phyloP scores from a whole-genome alignment of 2,888 invertebrate genomes.

The Ethmia dodecea region DNA sequence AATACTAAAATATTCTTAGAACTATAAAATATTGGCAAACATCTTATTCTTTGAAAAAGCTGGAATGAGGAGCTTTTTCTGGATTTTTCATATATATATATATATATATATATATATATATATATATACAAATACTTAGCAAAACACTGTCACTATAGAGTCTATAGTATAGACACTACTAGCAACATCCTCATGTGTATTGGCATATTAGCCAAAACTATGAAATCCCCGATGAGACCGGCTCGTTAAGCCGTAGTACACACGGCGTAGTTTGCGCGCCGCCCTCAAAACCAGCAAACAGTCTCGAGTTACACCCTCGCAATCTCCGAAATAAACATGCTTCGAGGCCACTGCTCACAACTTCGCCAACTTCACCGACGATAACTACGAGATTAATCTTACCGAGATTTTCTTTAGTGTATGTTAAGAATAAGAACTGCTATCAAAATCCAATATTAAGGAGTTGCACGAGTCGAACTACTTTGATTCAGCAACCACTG shows the following conservation, averaged over 20 bases:
- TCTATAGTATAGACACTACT: no score
- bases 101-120: no score
- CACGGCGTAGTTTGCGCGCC: slow-evolving; percentile 47
- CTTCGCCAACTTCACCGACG: slow-evolving; percentile 50
- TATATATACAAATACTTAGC: no score
- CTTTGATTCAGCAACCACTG: no score
- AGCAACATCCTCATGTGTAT: slow-evolving; percentile 31
- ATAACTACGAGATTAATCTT: slow-evolving; percentile 55
- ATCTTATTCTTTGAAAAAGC: no score
- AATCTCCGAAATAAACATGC: slow-evolving; percentile 67
- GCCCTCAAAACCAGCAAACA: slow-evolving; percentile 61
- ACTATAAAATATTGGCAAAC: no score
- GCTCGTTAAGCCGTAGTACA: slow-evolving; percentile 57
- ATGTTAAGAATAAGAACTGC: slow-evolving; percentile 47
- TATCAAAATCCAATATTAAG: slow-evolving; percentile 52
- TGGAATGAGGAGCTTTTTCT: no score
- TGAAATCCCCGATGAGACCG: slow-evolving; percentile 49
- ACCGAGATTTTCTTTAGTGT: slow-evolving; percentile 39
- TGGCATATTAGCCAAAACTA: slow-evolving; percentile 33
- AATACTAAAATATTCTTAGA: no score
- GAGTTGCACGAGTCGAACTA: no score
- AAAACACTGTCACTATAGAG: no score
- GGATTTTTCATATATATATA: no score
- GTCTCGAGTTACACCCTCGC: slow-evolving; percentile 62
- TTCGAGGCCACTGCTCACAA: slow-evolving; percentile 57